Evolutionary conservation across 2,888 invertebrate genomes (phyloP).

Genomic region (Seira musarum): DNA sequence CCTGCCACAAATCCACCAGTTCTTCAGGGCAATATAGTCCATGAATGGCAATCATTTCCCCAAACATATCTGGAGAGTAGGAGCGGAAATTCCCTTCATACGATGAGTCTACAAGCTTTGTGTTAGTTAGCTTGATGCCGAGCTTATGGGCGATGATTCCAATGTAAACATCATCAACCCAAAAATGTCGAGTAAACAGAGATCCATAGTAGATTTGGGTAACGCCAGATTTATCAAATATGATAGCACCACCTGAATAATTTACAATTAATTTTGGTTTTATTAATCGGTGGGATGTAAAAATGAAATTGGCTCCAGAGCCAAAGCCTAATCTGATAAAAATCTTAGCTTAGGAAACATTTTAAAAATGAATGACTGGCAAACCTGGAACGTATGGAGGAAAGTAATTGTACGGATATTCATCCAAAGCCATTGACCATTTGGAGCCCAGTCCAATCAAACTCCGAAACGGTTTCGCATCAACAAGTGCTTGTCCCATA

Average conservation of each 20-base stretch:
- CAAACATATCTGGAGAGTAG: neutral
- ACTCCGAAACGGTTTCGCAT: slow-evolving; percentile 32
- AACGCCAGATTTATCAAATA: slow-evolving; percentile 48
- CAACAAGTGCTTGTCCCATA: slow-evolving; percentile 31
- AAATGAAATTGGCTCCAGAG: neutral
- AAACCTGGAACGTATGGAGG: slow-evolving; percentile 53
- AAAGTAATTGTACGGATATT: slow-evolving; percentile 48
- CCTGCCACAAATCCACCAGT: slow-evolving; percentile 39
- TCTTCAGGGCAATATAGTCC: slow-evolving; percentile 54
- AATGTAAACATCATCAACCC: slow-evolving; percentile 59
- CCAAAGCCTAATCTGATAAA: neutral
- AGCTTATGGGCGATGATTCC: slow-evolving; percentile 59
- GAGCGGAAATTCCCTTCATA: neutral
- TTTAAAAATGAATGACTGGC: neutral
- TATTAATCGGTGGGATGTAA: neutral
- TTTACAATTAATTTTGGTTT: neutral
- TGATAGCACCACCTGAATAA: slow-evolving; percentile 41
- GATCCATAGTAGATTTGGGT: slow-evolving; percentile 48
- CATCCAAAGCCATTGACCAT: slow-evolving; percentile 34
- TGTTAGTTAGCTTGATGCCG: slow-evolving; percentile 40
- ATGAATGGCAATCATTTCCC: slow-evolving; percentile 40
- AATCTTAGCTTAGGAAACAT: neutral
- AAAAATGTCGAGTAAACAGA: slow-evolving; percentile 41
- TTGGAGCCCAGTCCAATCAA: slow-evolving; percentile 29
- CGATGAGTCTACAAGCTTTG: slow-evolving; percentile 22